Conservation (phyloP, 2,888 invertebrate genomes). For the Oscheius sp. region DNA sequence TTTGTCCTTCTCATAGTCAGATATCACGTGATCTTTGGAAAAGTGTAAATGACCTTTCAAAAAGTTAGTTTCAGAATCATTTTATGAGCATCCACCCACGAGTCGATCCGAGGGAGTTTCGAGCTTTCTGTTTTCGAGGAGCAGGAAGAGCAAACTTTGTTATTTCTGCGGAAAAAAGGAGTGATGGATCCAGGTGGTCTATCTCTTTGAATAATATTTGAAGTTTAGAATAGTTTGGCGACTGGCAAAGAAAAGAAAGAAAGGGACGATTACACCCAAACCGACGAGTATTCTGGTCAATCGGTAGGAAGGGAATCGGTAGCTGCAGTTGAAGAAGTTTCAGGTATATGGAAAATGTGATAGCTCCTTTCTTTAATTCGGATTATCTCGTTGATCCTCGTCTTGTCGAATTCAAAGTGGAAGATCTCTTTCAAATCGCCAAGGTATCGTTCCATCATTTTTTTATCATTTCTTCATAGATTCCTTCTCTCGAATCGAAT, state of each 20-base stretch:
- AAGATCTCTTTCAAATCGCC: conserved; percentile 63
- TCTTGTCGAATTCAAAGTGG: conserved; percentile 57
- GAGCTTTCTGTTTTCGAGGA: conserved; percentile 68
- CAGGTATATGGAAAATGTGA: conserved; percentile 55
- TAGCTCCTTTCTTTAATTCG: conserved; percentile 56
- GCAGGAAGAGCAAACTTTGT: conserved; percentile 69
- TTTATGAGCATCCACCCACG: conserved; percentile 12
- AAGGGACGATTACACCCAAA: conserved; percentile 58
- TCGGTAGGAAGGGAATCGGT: no score
- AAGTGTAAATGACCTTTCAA: neutral
- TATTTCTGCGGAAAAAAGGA: conserved; percentile 60
- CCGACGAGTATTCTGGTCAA: conserved; percentile 58
- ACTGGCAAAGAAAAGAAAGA: conserved; percentile 64
- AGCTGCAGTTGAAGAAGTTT: no score
- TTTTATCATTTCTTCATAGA: conserved; percentile 34
- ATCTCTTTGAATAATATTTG: neutral
- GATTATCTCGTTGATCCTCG: conserved; percentile 52
- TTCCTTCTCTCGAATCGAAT: conserved; percentile 60
- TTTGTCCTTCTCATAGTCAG: no score
- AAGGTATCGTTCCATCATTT: conserved; percentile 52
- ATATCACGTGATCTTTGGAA: no score
- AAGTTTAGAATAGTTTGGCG: conserved; percentile 68
- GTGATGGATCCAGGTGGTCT: conserved; percentile 11
- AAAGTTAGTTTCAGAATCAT: neutral
- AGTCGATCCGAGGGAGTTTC: conserved; percentile 50